phyloP scores from a whole-genome alignment of 64 coral and sea anemone genomes.

The Pocillopora verrucosa region DNA sequence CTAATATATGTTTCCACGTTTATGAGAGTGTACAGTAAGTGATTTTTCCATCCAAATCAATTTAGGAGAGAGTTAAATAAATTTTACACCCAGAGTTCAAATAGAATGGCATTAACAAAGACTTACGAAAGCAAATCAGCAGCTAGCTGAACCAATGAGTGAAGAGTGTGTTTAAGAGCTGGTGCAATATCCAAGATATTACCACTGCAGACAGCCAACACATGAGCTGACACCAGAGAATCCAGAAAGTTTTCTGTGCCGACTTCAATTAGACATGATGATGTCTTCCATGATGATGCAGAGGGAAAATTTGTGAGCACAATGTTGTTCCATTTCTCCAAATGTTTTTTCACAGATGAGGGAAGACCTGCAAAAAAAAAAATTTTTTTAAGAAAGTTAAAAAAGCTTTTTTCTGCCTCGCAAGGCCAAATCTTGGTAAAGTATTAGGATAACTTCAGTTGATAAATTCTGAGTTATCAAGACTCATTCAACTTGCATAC shows the following conservation, averaged over 20 bases:
- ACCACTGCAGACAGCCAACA: conserved; percentile 75
- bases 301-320: conserved; percentile 69
- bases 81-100: neutral
- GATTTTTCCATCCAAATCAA: too few species aligned
- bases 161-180: conserved; percentile 81
- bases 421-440: too few species aligned
- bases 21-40: too few species aligned
- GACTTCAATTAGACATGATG: conserved; percentile 27
- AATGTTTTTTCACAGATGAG: conserved; percentile 48
- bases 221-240: conserved; percentile 77
- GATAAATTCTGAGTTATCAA: too few species aligned
- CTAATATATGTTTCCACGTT: too few species aligned
- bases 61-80: too few species aligned
- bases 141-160: conserved; percentile 80
- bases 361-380: conserved; percentile 50
- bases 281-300: conserved; percentile 38
- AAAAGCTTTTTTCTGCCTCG: neutral
- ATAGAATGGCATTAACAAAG: neutral
- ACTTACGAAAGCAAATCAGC: conserved; percentile 81
- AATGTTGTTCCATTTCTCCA: conserved; percentile 89
- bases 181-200: conserved; percentile 73
- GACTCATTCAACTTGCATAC: neutral
- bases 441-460: too few species aligned
- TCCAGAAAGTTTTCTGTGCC: conserved; percentile 70
- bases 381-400: neutral